These are phyloP conservation scores for Pipistrellus pipistrellus DNA, from an alignment of 2,797 vertebrate species.

Conservation along the genomic window DNA sequence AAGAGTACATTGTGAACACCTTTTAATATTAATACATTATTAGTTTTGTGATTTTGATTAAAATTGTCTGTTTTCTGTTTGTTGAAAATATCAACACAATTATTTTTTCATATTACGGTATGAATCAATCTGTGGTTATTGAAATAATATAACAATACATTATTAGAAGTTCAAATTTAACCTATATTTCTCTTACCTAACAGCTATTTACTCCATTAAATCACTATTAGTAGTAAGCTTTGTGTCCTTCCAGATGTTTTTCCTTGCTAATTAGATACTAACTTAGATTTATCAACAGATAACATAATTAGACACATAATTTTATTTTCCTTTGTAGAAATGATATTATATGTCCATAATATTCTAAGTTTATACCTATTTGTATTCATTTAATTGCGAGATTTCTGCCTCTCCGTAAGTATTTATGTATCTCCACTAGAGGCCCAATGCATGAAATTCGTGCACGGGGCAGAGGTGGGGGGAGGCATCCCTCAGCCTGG, in stretches of 20 bases:
- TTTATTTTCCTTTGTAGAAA: slow-evolving; percentile 6
- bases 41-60: slow-evolving; percentile 14
- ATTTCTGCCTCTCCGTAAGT: slow-evolving; percentile 24
- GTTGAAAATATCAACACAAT: background rate
- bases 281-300: background rate
- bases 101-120: background rate
- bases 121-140: background rate
- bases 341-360: background rate
- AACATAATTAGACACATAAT: background rate
- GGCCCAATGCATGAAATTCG: too few relatives aligned
- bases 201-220: background rate
- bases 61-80: slow-evolving; percentile 12
- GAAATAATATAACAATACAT: background rate
- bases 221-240: background rate
- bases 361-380: background rate
- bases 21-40: background rate
- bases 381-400: background rate
- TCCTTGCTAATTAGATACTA: background rate
- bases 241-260: background rate
- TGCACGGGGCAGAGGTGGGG: too few relatives aligned
- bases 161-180: slow-evolving; percentile 25
- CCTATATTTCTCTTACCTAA: background rate
- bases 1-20: slow-evolving; percentile 29
- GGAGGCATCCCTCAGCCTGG: too few relatives aligned
- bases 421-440: slow-evolving; percentile 23